Evolutionary conservation across 2,797 vertebrate species (phyloP), one percentile per base, ranked within the genome.

Genomic region (Diplodus puntazzo): DNA sequence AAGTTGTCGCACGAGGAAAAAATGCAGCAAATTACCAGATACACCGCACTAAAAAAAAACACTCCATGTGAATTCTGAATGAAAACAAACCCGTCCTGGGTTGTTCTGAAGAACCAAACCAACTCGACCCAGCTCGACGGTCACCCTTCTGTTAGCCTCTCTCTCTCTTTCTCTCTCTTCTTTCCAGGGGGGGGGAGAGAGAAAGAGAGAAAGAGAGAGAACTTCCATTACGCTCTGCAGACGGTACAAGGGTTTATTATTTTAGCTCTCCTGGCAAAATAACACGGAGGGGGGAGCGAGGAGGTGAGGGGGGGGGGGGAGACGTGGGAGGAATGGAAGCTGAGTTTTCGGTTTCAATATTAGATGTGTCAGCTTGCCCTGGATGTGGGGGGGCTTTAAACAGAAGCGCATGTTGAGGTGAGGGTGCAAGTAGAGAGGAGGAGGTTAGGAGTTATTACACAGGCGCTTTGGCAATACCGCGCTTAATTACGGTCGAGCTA

Each of bases 181-280:
- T 83, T 89, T 83, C 88, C 85, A 86, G 89, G 69, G 69, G 78
- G 72, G 70, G 34, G 61, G 69, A 80, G 61, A 67, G 25, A 25
- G 25, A 25, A 3, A 5, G 30, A 30, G 30, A 30, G 30, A 30
- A 25, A 79, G 72, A 73, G 34, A 64, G 69, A 79, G 61, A 67
- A 67, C 84, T 85, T 88, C 81, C 85, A 81, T 89, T 88, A 90
- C 77, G 67, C 78, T 58, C 81, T 64, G 86, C 80, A 92, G 86
- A 89, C 70, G 50, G 81, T 59, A 84, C 86, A 84, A 83, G 70
- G 76, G 76, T 91, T 92, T 90, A 92, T 93, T 92, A 87, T 89
- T 89, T 75, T 84, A 89, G 86, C 78, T 89, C 87, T 88, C 50
- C 83, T 88, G 75, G 85, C 85, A 84, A 81, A 91, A 89, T 88